phyloP scores from a whole-genome alignment of 2,113 vertebrate genomes.

The Datnioides undecimradiatus region DNA sequence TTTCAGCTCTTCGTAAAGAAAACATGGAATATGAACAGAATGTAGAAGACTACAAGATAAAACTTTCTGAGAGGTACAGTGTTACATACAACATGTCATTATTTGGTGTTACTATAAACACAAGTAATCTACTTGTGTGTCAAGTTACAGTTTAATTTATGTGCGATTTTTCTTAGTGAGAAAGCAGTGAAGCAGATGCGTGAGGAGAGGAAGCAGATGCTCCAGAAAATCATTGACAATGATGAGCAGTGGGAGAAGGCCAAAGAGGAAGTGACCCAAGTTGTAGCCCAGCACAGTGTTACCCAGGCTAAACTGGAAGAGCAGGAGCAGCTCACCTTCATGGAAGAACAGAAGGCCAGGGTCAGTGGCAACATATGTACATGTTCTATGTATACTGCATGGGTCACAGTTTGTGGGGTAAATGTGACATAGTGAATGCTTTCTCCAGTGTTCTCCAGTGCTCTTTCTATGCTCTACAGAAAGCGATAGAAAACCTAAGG shows the following conservation, averaged over 20 bases:
- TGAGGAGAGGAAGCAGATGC: constrained; percentile 74
- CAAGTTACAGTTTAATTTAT: constrained; percentile 28
- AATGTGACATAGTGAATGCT: constrained; percentile 4
- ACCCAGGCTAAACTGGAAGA: constrained; percentile 76
- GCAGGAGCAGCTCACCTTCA: constrained; percentile 69
- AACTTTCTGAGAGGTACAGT: constrained; percentile 63
- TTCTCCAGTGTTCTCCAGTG: constrained; percentile 3
- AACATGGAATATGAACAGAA: constrained; percentile 51
- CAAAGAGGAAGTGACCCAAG: constrained; percentile 75
- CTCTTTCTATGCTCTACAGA: constrained; percentile 59
- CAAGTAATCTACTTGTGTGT: background rate
- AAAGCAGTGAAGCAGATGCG: constrained; percentile 74
- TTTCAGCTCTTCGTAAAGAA: constrained; percentile 59
- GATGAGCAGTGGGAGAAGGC: constrained; percentile 79
- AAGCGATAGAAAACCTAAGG: constrained; percentile 66
- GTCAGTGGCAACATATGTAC: constrained; percentile 71
- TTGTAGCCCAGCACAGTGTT: constrained; percentile 69
- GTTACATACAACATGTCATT: background rate
- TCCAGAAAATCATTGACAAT: constrained; percentile 75
- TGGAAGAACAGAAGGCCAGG: constrained; percentile 73
- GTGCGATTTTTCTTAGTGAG: constrained; percentile 62
- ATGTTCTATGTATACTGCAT: constrained; percentile 14
- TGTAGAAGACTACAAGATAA: constrained; percentile 53
- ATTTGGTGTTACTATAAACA: background rate
- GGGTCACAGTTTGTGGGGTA: constrained; percentile 11